These are phyloP conservation scores for Galemys pyrenaicus DNA, from an alignment of 2,113 vertebrate species.

Conservation along the genomic window DNA sequence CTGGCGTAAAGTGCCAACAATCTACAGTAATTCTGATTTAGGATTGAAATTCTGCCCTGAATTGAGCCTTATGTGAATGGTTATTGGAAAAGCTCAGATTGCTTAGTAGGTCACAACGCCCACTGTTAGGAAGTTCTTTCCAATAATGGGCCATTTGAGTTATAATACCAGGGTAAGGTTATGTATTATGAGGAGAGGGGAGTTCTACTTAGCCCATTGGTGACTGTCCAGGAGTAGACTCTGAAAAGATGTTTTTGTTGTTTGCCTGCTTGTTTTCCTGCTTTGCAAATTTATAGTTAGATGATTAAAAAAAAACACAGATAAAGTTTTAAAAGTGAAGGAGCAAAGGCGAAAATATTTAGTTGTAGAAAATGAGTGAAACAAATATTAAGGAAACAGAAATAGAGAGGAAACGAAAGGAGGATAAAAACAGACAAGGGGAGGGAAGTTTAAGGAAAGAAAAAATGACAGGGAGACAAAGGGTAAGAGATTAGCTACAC, in stretches of 20 bases:
- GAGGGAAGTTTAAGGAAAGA: neutral
- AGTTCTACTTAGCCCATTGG: neutral
- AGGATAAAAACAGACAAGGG: neutral
- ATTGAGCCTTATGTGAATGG: neutral
- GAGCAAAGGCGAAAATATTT: neutral
- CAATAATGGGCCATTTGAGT: neutral
- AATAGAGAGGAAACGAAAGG: neutral
- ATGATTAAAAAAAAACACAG: neutral
- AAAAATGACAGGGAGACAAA: neutral
- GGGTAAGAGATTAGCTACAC: neutral
- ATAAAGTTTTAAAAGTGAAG: neutral
- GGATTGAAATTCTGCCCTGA: conserved; percentile 49
- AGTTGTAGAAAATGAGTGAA: neutral
- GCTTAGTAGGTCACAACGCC: conserved; percentile 16
- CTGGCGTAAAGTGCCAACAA: conserved; percentile 57
- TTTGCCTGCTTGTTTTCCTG: neutral
- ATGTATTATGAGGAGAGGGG: neutral
- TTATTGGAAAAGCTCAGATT: neutral
- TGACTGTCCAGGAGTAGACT: neutral
- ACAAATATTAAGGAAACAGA: conserved; percentile 1
- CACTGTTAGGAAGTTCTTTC: neutral
- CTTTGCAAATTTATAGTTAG: conserved; percentile 27
- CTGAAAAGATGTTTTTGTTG: neutral
- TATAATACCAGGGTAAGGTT: neutral
- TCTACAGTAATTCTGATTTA: conserved; percentile 46